phyloP scores from a whole-genome alignment of 2,888 invertebrate genomes.

The Yponomeuta cagnagella region DNA sequence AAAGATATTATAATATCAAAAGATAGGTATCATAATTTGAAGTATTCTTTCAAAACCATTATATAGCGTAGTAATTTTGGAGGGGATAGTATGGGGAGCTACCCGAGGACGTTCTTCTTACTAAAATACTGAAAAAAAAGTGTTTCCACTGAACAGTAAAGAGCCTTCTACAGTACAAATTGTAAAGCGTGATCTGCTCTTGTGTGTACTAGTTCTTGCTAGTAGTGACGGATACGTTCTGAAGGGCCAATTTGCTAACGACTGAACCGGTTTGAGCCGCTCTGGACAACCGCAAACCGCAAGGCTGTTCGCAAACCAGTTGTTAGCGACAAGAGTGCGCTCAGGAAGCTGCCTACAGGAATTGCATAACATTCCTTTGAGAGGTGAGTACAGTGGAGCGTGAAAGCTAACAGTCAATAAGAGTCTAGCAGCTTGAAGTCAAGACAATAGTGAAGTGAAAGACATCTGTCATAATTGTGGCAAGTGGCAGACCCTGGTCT shows the following conservation, averaged over 20 bases:
- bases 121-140: too few relatives aligned
- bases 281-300: not conserved
- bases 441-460: too few relatives aligned
- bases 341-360: not conserved
- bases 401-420: not conserved
- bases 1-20: too few relatives aligned
- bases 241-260: not conserved
- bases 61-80: too few relatives aligned
- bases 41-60: too few relatives aligned
- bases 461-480: too few relatives aligned
- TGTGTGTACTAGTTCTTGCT: not conserved
- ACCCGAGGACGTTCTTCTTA: not conserved
- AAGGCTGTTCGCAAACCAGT: not conserved
- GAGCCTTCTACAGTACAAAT: not conserved
- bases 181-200: not conserved
- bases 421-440: too few relatives aligned
- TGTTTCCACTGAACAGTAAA: not conserved
- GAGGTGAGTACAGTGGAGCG: not conserved
- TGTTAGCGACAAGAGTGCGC: not conserved
- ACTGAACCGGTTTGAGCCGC: not conserved
- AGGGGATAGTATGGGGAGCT: too few relatives aligned
- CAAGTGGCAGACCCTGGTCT: too few relatives aligned
- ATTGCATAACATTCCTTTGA: not conserved
- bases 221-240: not conserved
- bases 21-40: too few relatives aligned